Evolutionary conservation across 2,113 vertebrate genomes (phyloP).

Genomic region (Salvelinus namaycush): DNA sequence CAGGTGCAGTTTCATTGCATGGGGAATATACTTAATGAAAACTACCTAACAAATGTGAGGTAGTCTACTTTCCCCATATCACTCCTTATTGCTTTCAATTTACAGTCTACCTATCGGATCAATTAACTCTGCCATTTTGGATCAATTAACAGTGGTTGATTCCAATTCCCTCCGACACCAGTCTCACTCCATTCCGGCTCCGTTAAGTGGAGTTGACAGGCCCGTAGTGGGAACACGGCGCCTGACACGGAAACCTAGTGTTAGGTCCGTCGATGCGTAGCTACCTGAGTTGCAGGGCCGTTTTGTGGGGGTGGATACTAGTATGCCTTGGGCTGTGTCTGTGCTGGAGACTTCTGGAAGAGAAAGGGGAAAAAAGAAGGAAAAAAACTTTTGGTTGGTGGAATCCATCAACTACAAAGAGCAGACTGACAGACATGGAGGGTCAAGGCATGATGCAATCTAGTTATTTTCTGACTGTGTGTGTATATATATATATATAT

Average conservation of each 20-base stretch:
- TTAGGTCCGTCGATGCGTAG: not conserved
- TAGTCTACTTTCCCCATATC: too few relatives aligned
- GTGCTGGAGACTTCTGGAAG: constrained; percentile 84
- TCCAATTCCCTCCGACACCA: not conserved
- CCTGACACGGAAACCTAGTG: constrained; percentile 1
- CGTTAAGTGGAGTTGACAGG: not conserved
- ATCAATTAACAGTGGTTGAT: constrained; percentile 1
- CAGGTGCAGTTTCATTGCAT: not conserved
- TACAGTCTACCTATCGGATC: not conserved
- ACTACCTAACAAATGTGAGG: too few relatives aligned
- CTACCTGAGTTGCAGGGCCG: constrained; percentile 86
- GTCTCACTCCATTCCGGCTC: not conserved
- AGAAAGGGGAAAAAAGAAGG: constrained; percentile 12
- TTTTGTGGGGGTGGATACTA: constrained; percentile 83
- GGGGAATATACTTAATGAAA: too few relatives aligned
- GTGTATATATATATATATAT: too few relatives aligned
- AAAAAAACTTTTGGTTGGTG: not conserved
- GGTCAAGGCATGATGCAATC: not conserved
- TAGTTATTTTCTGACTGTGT: too few relatives aligned
- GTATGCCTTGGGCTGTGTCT: constrained; percentile 84
- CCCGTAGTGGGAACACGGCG: not conserved
- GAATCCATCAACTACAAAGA: not conserved
- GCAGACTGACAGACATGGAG: too few relatives aligned
- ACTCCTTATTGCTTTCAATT: too few relatives aligned
- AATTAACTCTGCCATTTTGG: not conserved